phyloP scores from a whole-genome alignment of 2,113 vertebrate species.

The Lepus timidus region DNA sequence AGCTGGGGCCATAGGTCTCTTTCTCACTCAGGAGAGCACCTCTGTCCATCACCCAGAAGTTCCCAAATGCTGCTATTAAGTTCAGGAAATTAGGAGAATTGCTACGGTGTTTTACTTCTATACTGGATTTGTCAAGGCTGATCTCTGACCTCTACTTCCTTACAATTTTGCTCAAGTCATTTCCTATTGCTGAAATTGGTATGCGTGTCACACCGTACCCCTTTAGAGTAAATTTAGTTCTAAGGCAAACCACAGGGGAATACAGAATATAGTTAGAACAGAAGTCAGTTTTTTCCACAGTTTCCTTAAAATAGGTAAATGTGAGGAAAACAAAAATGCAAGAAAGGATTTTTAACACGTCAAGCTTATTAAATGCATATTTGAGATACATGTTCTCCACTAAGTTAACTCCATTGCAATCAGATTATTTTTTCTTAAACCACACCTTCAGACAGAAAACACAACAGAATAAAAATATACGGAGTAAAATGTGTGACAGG shows the following conservation, averaged over 20 bases:
- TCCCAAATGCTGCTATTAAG: slow-evolving; percentile 12
- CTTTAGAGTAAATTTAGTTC: slow-evolving; percentile 6
- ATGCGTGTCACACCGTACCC: not conserved
- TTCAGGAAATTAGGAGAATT: slow-evolving; percentile 6
- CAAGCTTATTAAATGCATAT: slow-evolving; percentile 26
- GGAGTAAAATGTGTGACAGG: not conserved
- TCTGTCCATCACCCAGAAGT: not conserved
- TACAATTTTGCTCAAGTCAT: slow-evolving; percentile 32
- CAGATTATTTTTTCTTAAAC: not conserved
- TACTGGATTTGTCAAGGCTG: not conserved
- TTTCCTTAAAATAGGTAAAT: slow-evolving; percentile 64
- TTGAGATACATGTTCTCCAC: not conserved
- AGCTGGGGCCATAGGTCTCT: slow-evolving; percentile 24
- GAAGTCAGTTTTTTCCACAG: slow-evolving; percentile 51
- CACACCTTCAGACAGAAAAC: slow-evolving; percentile 21
- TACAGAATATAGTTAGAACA: not conserved
- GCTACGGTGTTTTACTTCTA: not conserved
- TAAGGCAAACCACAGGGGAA: not conserved
- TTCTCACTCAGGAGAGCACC: slow-evolving; percentile 3
- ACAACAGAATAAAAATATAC: not conserved
- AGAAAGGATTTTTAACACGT: slow-evolving; percentile 4
- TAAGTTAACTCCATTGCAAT: not conserved
- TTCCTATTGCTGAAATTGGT: slow-evolving; percentile 40
- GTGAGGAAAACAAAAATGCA: slow-evolving; percentile 46
- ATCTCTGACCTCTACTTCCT: slow-evolving; percentile 46